Evolutionary conservation across 2,797 vertebrate species (phyloP).

Genomic region (Eulemur albifrons): DNA sequence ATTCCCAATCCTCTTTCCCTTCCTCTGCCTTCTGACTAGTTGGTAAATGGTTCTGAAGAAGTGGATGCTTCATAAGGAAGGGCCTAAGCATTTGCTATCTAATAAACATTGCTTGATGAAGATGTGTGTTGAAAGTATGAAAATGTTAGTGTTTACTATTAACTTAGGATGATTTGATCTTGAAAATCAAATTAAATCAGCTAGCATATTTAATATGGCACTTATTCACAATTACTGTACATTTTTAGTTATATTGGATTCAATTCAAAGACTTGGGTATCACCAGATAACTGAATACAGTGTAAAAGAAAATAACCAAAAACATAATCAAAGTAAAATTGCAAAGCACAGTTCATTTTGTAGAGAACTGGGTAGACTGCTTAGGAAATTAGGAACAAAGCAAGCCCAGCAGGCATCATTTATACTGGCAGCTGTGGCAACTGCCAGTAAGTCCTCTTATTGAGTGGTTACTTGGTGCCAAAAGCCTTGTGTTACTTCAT

Average conservation of each 20-base stretch:
- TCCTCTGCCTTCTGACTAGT: background rate
- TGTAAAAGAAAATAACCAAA: background rate
- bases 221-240: slow-evolving; percentile 5
- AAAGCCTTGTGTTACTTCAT: background rate
- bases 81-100: background rate
- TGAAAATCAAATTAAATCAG: background rate
- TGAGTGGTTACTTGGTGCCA: background rate
- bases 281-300: background rate
- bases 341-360: background rate
- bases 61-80: background rate
- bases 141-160: slow-evolving; percentile 8
- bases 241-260: slow-evolving; percentile 11
- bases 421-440: background rate
- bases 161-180: background rate
- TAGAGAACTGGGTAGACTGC: background rate
- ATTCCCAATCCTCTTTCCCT: background rate
- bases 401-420: background rate
- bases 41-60: background rate
- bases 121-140: slow-evolving; percentile 3
- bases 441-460: background rate
- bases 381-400: background rate
- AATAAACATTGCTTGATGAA: slow-evolving; percentile 1
- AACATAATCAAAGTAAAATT: slow-evolving; percentile 10
- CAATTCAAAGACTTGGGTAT: background rate
- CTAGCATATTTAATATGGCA: background rate